A percentile compares a stretch with the other conserved stretches of the same genome.
Conservation (phyloP, 2,113 vertebrate genomes). For the Gadus chalcogrammus region DNA sequence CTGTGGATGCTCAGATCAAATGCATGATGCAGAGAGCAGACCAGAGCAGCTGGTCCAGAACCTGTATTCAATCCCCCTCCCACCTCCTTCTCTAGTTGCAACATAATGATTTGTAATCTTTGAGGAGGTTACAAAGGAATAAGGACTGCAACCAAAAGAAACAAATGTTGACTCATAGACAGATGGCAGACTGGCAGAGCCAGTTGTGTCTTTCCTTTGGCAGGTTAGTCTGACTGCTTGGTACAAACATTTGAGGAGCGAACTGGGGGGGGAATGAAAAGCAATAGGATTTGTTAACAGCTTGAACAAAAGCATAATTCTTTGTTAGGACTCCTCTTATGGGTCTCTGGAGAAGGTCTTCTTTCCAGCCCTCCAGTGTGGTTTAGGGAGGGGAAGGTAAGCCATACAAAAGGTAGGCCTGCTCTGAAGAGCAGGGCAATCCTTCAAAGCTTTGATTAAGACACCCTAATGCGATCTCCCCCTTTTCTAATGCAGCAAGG, state of each 20-base stretch:
- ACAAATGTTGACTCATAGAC: neutral
- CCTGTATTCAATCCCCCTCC: too few species aligned
- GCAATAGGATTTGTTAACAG: neutral
- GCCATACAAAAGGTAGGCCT: slow-evolving; percentile 17
- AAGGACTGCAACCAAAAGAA: neutral
- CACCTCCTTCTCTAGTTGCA: neutral
- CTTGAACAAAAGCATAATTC: neutral
- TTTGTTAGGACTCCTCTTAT: too few species aligned
- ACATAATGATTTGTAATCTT: neutral
- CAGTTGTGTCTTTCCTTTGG: neutral
- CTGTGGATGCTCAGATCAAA: neutral
- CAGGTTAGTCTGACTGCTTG: too few species aligned
- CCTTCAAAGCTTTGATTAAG: slow-evolving; percentile 54
- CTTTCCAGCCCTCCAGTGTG: too few species aligned
- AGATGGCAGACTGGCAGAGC: neutral
- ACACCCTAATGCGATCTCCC: slow-evolving; percentile 55
- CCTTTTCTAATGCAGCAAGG: slow-evolving; percentile 21
- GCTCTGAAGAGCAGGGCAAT: slow-evolving; percentile 28
- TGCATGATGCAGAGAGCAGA: neutral
- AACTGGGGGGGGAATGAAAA: neutral
- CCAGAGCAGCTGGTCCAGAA: neutral
- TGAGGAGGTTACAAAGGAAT: neutral
- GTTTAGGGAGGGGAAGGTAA: slow-evolving; percentile 9
- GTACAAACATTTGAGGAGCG: neutral
- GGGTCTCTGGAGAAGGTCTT: too few species aligned